Evolutionary conservation across 2,797 vertebrate species (phyloP).

Genomic region (Columba guinea): DNA sequence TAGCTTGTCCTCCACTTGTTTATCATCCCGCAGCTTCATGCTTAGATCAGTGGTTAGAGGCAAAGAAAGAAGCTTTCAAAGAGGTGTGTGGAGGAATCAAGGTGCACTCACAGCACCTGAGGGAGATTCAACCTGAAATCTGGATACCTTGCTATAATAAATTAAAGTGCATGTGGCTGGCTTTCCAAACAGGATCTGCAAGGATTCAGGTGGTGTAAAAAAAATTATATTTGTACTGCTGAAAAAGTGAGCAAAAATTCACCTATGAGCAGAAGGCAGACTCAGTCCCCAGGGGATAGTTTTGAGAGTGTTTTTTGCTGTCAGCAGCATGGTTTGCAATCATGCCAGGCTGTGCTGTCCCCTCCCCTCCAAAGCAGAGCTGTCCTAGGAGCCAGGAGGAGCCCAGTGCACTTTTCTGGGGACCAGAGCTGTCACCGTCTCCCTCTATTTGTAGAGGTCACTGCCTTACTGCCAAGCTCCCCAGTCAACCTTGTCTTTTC

Average conservation of each 20-base stretch:
- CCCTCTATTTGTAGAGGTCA: constrained; percentile 39
- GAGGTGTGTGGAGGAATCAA: background rate
- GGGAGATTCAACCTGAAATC: background rate
- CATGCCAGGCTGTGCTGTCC: background rate
- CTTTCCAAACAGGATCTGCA: background rate
- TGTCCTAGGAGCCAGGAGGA: background rate
- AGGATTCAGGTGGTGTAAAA: background rate
- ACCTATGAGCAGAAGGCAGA: background rate
- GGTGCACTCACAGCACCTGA: background rate
- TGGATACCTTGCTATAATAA: background rate
- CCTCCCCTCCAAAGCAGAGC: background rate
- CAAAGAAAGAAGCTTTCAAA: background rate
- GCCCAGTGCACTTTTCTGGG: background rate
- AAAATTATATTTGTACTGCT: background rate
- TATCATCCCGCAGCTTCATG: background rate
- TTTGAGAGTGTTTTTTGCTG: background rate
- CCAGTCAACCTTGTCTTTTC: background rate
- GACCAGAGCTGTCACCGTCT: background rate
- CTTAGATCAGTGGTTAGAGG: background rate
- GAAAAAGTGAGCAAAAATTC: background rate
- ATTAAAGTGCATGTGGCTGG: background rate
- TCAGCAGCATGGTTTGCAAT: background rate
- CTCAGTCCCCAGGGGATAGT: background rate
- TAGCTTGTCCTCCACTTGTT: background rate
- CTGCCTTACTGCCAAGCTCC: background rate